A percentile compares a stretch with the other conserved stretches of the same genome.
Conservation (phyloP, 2,797 vertebrate species). For the Rhabdophis nuchalis region DNA sequence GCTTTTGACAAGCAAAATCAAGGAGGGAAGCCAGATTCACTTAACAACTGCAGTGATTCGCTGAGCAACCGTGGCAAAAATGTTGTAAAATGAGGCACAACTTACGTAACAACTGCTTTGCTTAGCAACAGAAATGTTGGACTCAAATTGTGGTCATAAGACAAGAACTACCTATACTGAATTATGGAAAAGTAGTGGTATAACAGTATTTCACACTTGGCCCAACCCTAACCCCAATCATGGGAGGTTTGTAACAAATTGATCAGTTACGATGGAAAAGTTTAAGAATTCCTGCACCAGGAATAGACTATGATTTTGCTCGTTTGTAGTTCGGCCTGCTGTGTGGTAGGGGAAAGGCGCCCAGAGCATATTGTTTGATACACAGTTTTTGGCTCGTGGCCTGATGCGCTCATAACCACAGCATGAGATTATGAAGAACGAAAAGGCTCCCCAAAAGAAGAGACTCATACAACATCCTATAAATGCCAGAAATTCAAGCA, state of each 20-base stretch:
- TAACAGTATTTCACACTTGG: neutral
- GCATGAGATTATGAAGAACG: neutral
- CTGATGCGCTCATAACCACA: neutral
- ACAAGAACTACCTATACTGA: neutral
- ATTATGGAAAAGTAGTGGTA: neutral
- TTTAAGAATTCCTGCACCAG: neutral
- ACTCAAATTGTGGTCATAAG: too few relatives aligned
- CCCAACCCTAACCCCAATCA: neutral
- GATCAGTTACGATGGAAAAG: neutral
- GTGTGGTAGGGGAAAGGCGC: neutral
- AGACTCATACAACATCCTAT: too few relatives aligned
- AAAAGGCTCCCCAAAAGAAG: neutral
- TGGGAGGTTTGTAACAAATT: neutral
- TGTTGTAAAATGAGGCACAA: too few relatives aligned
- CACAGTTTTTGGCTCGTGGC: neutral
- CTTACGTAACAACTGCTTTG: too few relatives aligned
- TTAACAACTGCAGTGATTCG: neutral
- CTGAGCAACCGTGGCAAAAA: too few relatives aligned
- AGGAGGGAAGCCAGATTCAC: neutral
- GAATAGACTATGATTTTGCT: neutral
- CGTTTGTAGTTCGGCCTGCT: neutral
- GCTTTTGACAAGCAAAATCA: neutral
- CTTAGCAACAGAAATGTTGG: too few relatives aligned
- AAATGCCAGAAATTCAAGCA: neutral
- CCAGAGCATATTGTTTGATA: neutral